Evolutionary conservation across 2,797 vertebrate species (phyloP), one percentile per base, ranked within the genome.

Genomic region (Liasis olivaceus): DNA sequence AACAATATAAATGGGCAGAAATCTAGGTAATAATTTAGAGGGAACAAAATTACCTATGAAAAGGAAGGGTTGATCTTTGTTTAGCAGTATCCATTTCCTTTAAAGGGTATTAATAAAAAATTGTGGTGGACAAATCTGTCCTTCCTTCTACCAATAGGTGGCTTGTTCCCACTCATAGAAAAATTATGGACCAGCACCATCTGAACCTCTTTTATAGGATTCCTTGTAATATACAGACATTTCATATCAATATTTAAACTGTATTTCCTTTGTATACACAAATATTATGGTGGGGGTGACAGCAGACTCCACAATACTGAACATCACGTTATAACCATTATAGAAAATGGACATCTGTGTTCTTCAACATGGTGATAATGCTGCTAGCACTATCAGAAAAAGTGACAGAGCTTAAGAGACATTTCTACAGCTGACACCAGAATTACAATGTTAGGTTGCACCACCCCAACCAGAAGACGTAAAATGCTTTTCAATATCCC

Each of bases 391-490:
- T 86, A 59, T 56, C 91, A 89, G 26, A 86, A 42, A 85, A 56
- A 92, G 28, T 87, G 92, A 87, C 81, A 72, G 64, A 12, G 3
- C 17, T 92, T 72, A 62, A 81, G 90, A n/a, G 64, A 63, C 77
- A 93, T 62, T 47, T 62, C 64, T 63, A 87, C 20, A 87, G 42
- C 84, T 42, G 85, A 87, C 89, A 90, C 22, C 31, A 85, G 59
- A 58, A 90, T 87, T 90, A 90, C 24, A 42, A 77, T 90, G 54
- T 92, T 36, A 89, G 62, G 54, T 89, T 89, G 63, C 63, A 86
- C 12, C n/a, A 92, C 12, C 54, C 56, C 56, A 60, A 59, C 88
- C 88, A 92, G 36, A 56, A 60, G 51, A 89, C 64, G 22, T 85
- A 86, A 28, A 92, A 92, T 69, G 62, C 54, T 63, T 92, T 69